phyloP scores from a whole-genome alignment of 2,113 vertebrate species.

The Solea solea region DNA sequence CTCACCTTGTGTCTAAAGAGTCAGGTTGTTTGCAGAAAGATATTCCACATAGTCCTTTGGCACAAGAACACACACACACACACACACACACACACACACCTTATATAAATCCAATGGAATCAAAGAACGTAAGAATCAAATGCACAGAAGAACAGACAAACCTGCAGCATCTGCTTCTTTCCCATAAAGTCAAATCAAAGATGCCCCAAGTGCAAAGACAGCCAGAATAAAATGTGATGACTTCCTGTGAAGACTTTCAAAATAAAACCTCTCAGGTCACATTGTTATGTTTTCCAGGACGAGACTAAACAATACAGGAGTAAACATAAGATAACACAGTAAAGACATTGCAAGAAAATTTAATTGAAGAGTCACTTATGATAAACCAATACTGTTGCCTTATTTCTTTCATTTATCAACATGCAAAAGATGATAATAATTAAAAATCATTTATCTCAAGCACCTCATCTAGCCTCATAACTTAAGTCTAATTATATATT shows the following conservation, averaged over 20 bases:
- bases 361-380: too few species aligned
- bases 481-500: too few species aligned
- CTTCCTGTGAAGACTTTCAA: constrained; percentile 51
- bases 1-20: constrained; percentile 49
- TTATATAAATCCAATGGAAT: too few species aligned
- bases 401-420: too few species aligned
- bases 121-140: background rate
- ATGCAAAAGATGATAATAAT: too few species aligned
- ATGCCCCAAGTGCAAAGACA: background rate
- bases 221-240: background rate
- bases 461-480: too few species aligned
- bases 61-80: background rate
- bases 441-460: too few species aligned
- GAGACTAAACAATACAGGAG: too few species aligned
- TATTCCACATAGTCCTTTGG: constrained; percentile 34
- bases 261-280: constrained; percentile 27
- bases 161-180: constrained; percentile 28
- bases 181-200: constrained; percentile 19
- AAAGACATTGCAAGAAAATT: too few species aligned
- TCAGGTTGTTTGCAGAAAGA: constrained; percentile 37
- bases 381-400: too few species aligned
- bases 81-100: background rate
- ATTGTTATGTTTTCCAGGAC: too few species aligned
- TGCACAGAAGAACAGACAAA: constrained; percentile 7
- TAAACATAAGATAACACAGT: too few species aligned